Base-by-base conservation (phyloP, 53 echinoderm and acorn worm species). In the Hippasteria phrygiana region DNA sequence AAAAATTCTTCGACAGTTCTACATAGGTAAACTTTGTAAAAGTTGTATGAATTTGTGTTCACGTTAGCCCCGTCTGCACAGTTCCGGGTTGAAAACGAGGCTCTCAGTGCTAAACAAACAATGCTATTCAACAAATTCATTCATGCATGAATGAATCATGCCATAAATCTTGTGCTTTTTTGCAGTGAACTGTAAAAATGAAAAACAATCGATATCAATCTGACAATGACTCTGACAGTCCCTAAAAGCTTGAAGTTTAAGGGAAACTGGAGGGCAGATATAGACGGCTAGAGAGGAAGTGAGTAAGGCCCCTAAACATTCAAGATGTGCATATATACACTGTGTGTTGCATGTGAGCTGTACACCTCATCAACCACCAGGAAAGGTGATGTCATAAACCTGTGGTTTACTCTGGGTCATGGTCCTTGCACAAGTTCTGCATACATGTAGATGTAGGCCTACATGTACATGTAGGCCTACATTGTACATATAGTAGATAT, bases 401-500 rank as follows among this genome's bases (percentile, higher is more conserved):
- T 80, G 81, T 80, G 82, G 82, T 82, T 82, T 35, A 63, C 82
- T 66, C 31, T 82, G 82, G 82, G 82, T 82, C 82, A 82, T 64
- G 82, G 82, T 82, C 34, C 66, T 66, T 64, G 18, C 17, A 32
- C 32, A 66, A 14, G 33, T 64, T 43, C 31, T 59, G 20, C 59
- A 59, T 24, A 59, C 59, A 24, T 17, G 59, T 59, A 59, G 10
- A 20, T 17, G 18, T 17, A 59, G 17, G 20, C 5, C 46, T 45
- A 45, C 46, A 45, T 11, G 11, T 45, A 45, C 46, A 45, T 45
- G 46, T 45, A 45, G 46, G 11, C 46, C 5, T 11, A 45, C 11
- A 11, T 7, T 45, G 46, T 45, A 45, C 46, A 45, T 45, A 5
- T 11, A 7, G 5, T 45, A 45, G 5, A 11, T 45, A 45, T 11